Conservation (phyloP, 1,140 invertebrate genomes). For the Sweltsa coloradensis region DNA sequence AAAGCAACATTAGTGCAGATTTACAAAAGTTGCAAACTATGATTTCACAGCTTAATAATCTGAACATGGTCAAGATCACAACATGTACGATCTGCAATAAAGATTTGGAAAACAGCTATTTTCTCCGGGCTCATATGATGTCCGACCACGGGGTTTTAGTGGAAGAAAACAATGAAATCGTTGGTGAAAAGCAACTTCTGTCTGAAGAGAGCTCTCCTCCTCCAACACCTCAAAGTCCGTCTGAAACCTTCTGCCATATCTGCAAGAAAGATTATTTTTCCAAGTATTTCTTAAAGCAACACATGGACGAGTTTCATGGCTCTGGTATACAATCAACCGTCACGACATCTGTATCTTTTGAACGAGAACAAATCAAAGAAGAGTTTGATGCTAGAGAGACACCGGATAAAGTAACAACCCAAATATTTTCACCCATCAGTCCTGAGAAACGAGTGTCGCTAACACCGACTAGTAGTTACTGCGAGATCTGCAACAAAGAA, state of each 20-base stretch:
- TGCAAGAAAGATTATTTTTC: constrained; percentile 48
- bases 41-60: constrained; percentile 76
- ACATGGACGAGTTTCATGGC: constrained; percentile 36
- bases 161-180: constrained; percentile 25
- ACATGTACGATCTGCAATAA: constrained; percentile 41
- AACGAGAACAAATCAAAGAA: no score
- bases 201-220: background rate
- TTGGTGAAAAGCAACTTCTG: constrained; percentile 19
- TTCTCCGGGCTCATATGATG: constrained; percentile 42
- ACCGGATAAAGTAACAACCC: no score
- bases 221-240: background rate
- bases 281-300: constrained; percentile 43
- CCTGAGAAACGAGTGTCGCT: constrained; percentile 25
- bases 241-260: constrained; percentile 21
- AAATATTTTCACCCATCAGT: background rate
- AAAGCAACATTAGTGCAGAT: constrained; percentile 49
- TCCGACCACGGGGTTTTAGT: constrained; percentile 41
- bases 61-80: constrained; percentile 41
- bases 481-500: constrained; percentile 99
- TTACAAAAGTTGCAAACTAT: constrained; percentile 81
- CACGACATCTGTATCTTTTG: no score
- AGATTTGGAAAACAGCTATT: constrained; percentile 42
- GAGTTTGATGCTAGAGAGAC: no score
- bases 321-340: no score
- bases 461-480: constrained; percentile 75